Base-by-base conservation (phyloP, 2,113 vertebrate genomes). In the Corydoras maculifer region DNA sequence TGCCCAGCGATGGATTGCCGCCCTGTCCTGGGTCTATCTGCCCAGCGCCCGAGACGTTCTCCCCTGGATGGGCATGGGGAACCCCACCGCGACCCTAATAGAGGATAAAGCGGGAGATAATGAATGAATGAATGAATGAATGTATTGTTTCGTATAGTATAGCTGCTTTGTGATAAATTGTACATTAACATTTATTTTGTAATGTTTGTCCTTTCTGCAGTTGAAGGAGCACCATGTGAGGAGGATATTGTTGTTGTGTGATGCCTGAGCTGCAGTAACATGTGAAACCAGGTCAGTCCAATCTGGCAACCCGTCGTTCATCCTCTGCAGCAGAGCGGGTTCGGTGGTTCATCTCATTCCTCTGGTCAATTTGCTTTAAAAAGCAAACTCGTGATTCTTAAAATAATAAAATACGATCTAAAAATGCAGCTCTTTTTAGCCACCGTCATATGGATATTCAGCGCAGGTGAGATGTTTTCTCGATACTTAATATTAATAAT, bases 221-320 rank as follows among this genome's bases (percentile, higher is more conserved):
- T 3, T 35, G 7, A 35, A 35, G 32, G 3, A 35, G 2, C 35
- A 43, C 7, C 7, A 43, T 43, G 35, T 43, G 35, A 43, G 35
- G 35, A 25, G 18, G 18, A 25, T 25, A 43, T 43, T 31, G 15
- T 5, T 6, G 15, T n/a, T n/a, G 8, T 9, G 5, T 58, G 7
- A 3, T 0, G 8, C 10, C 25, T 58, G 15, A 1, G 2, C 13
- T 31, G n/a, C 30, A 14, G 7, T 32, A 43, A 15, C 14, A n/a
- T 31, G 30, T 60, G 1, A n/a, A 69, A 69, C 11, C 68, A 69
- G 68, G 68, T 69, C 68, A 60, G 18, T 50, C 12, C 43, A 69
- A 69, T 60, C 58, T 69, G 68, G 68, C 68, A 69, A 69, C 68
- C 66, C 48, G 43, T 8, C 10, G 12, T 25, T 58, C 35, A 69